Base-by-base conservation (phyloP, 2,113 vertebrate species). In the Seriola quinqueradiata region DNA sequence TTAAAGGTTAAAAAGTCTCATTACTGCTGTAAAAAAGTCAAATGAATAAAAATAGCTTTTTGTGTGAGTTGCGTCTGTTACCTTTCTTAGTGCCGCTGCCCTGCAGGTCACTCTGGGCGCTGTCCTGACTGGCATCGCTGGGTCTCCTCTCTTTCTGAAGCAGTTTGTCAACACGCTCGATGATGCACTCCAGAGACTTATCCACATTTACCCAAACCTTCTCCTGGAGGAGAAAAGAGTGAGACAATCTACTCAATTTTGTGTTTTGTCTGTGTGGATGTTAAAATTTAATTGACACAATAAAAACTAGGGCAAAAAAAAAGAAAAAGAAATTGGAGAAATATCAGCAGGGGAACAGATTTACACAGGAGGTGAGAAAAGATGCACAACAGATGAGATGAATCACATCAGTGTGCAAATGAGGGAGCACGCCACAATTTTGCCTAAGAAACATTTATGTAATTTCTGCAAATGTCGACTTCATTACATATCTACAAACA, bases 171-270 rank as follows among this genome's bases (percentile, higher is more conserved):
- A 99, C 98, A 4, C 97, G 95, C 94, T 99, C 96, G 83, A 99
- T 97, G 89, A 99, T 97, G 86, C 98, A 99, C 93, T 99, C 98
- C 90, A 99, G 95, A 83, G 97, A 99, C 90, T 99, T 99, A 80
- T 99, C 98, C 7, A 99, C 98, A 9, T 99, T 99, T 85, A 97
- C 75, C 98, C 98, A 99, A 69, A 99, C 97, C 60, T 98, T 99
- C 95, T 99, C 98, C 98, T 99, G 91, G 70, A 61, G 28, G 21
- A 70, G 9, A 75, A 11, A 28, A 11, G 3, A 58, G 28, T 40
- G 25, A 28, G 4, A 54, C 1, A 34, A 3, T 14, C 1, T 50
- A 17, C 3, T 6, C 4, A 9, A 1, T 32, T n/a, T 8, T 36
- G 14, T 50, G 13, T 8, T 65, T 13, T 65, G 52, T 32, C 3